phyloP scores from a whole-genome alignment of 2,888 invertebrate species.

The Proisotoma minuta region DNA sequence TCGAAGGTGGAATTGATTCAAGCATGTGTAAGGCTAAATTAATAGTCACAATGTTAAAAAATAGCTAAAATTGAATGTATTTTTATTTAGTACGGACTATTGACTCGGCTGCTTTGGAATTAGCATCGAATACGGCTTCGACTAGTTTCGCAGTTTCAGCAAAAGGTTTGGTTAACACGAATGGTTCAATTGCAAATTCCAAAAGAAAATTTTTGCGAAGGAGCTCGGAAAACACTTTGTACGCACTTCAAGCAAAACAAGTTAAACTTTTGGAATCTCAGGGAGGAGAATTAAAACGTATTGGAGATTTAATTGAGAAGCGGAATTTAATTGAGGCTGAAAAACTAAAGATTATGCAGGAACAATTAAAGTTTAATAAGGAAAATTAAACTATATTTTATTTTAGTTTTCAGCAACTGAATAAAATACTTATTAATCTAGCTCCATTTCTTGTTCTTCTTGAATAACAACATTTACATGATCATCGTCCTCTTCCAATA shows the following conservation, averaged over 20 bases:
- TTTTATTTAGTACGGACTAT: not conserved
- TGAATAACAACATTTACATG: not conserved
- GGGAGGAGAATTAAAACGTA: not conserved
- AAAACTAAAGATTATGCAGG: not conserved
- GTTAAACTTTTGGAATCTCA: not conserved
- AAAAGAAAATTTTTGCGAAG: not conserved
- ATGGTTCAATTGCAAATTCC: not conserved
- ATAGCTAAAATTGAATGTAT: not conserved
- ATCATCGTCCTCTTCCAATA: not conserved
- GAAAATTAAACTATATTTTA: no score
- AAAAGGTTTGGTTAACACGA: not conserved
- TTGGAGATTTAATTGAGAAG: not conserved
- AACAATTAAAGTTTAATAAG: conserved; percentile 3
- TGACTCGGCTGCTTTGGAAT: not conserved
- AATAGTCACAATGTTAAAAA: not conserved
- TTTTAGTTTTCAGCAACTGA: no score
- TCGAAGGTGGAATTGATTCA: conserved; percentile 22
- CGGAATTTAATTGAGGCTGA: not conserved
- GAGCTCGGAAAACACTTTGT: not conserved
- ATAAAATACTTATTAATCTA: no score
- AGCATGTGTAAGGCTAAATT: not conserved
- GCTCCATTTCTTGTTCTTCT: not conserved
- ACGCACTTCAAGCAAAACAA: not conserved
- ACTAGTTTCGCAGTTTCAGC: not conserved
- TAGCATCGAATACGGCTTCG: not conserved